These are phyloP conservation scores for Zaprionus africanus DNA, from an alignment of 1,140 invertebrate species.

Conservation along the genomic window DNA sequence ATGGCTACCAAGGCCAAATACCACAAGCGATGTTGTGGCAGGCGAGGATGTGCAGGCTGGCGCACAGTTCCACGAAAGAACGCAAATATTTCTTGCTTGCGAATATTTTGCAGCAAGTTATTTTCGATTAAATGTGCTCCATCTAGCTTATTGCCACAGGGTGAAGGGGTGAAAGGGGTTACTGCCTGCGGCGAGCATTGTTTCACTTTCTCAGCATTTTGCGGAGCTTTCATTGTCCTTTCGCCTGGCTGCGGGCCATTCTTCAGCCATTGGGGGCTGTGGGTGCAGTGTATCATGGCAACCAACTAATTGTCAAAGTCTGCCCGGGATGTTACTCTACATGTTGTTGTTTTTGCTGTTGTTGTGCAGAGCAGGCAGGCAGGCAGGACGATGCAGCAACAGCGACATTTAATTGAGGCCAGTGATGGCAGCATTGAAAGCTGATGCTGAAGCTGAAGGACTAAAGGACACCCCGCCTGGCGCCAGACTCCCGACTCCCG, in stretches of 20 bases:
- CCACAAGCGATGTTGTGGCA: background rate
- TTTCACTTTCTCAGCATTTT: background rate
- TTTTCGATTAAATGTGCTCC: background rate
- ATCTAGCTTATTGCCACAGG: background rate
- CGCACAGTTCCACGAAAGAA: background rate
- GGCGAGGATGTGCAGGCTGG: too few relatives aligned
- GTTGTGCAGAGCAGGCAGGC: background rate
- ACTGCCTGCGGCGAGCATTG: background rate
- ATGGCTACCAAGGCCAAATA: background rate
- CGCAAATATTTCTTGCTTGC: background rate
- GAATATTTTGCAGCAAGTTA: background rate
- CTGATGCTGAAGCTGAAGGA: background rate
- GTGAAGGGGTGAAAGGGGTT: background rate
- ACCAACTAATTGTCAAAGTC: conserved; percentile 11
- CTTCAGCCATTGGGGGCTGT: background rate
- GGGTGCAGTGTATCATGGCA: conserved; percentile 7
- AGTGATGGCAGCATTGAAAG: conserved; percentile 9
- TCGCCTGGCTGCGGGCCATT: background rate
- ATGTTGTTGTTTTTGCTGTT: conserved; percentile 5
- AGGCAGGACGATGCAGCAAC: conserved; percentile 2
- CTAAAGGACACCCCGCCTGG: conserved; percentile 2
- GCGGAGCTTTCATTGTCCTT: background rate
- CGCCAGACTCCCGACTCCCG: background rate
- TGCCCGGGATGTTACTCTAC: background rate
- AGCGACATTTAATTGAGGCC: conserved; percentile 37